phyloP scores from a whole-genome alignment of 2,113 vertebrate genomes.

The Poeciliopsis prolifica region DNA sequence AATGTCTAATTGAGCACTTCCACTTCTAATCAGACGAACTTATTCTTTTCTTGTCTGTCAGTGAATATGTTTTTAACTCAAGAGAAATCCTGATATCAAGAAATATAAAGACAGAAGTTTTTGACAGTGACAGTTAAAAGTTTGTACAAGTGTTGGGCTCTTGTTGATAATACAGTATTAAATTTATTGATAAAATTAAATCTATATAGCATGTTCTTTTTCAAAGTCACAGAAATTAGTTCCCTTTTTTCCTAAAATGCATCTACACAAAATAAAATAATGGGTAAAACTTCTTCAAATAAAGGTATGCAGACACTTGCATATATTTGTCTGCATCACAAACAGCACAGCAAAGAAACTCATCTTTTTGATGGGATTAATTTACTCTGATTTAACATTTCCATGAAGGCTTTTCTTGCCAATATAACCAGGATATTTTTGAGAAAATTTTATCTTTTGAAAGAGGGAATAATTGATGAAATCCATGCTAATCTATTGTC shows the following conservation, averaged over 20 bases:
- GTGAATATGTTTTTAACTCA: neutral
- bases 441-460: conserved; percentile 14
- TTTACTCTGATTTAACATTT: conserved; percentile 19
- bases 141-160: too few relatives aligned
- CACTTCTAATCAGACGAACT: too few relatives aligned
- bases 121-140: neutral
- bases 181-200: too few relatives aligned
- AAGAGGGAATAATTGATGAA: too few relatives aligned
- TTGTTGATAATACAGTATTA: too few relatives aligned
- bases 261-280: neutral
- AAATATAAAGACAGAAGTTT: neutral
- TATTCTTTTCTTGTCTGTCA: too few relatives aligned
- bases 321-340: neutral
- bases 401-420: conserved; percentile 22
- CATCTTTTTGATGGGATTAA: neutral
- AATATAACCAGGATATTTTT: neutral
- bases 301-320: neutral
- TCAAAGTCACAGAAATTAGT: neutral
- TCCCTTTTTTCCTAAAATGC: neutral
- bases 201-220: neutral
- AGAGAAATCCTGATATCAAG: neutral
- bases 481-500: too few relatives aligned
- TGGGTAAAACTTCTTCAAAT: neutral
- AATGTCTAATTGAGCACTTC: too few relatives aligned
- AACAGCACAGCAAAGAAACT: conserved; percentile 2